A percentile compares a stretch with the other conserved stretches of the same genome.
These are phyloP conservation scores for Lithophane leautieri DNA, from an alignment of 2,888 invertebrate species.

Conservation along the genomic window DNA sequence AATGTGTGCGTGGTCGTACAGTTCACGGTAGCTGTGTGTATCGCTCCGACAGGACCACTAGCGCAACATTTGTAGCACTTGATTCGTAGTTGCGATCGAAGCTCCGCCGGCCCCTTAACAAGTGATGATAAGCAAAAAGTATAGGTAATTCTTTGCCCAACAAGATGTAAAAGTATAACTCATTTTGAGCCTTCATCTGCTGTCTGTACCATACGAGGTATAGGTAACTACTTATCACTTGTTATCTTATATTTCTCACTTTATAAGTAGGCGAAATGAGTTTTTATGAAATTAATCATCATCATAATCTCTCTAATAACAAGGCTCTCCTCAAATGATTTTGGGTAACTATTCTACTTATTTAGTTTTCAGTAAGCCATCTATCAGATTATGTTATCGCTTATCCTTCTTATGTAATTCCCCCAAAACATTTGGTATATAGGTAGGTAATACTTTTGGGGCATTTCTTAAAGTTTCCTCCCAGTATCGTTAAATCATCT, in stretches of 20 bases:
- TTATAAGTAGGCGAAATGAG: background rate
- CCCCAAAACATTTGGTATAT: background rate
- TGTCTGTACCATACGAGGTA: background rate
- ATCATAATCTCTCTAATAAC: background rate
- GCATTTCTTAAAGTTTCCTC: background rate
- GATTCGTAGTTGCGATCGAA: no score
- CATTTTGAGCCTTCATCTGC: background rate
- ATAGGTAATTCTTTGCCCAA: no score
- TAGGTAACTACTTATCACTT: background rate
- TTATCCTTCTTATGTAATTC: background rate
- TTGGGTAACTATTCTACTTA: no score
- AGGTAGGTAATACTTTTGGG: background rate
- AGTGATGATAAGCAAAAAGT: no score
- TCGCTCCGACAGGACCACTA: no score
- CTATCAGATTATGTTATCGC: no score
- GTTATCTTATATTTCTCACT: background rate
- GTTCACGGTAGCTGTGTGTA: no score
- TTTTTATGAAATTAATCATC: background rate
- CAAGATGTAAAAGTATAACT: no score
- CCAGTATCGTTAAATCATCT: slow-evolving; percentile 16
- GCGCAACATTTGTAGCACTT: no score
- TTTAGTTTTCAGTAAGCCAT: no score
- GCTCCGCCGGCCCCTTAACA: no score
- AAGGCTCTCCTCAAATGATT: background rate
- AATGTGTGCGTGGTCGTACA: no score